A percentile compares a stretch with the other conserved stretches of the same genome.
Evolutionary conservation across 2,113 vertebrate species (phyloP).

Genomic region (Brienomyrus longianalis): DNA sequence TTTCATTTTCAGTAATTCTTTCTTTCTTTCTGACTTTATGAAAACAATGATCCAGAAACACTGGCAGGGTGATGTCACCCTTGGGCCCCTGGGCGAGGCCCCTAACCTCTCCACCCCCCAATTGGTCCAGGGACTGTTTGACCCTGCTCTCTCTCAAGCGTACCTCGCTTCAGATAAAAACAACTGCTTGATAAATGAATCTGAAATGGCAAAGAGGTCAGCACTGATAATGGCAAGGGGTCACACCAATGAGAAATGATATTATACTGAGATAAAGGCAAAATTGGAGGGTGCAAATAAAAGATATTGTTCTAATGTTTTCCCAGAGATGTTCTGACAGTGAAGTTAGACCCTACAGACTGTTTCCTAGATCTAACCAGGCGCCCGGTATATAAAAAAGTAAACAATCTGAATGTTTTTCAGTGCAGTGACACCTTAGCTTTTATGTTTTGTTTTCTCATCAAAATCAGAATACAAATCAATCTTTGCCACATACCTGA

Average conservation of each 20-base stretch:
- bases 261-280: background rate
- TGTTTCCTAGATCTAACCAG: background rate
- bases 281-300: background rate
- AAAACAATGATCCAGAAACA: background rate
- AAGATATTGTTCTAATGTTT: background rate
- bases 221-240: background rate
- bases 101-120: background rate
- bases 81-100: background rate
- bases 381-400: background rate
- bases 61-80: background rate
- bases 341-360: background rate
- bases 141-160: background rate
- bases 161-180: background rate
- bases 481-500: background rate
- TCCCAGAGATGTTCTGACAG: background rate
- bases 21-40: background rate
- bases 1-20: background rate
- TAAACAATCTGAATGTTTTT: background rate
- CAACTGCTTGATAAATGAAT: background rate
- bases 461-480: background rate
- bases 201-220: background rate
- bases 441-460: background rate
- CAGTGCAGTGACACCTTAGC: background rate
- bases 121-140: background rate
- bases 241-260: background rate